Conservation (phyloP, 2,797 vertebrate species). For the Lindbergichthys nudifrons region DNA sequence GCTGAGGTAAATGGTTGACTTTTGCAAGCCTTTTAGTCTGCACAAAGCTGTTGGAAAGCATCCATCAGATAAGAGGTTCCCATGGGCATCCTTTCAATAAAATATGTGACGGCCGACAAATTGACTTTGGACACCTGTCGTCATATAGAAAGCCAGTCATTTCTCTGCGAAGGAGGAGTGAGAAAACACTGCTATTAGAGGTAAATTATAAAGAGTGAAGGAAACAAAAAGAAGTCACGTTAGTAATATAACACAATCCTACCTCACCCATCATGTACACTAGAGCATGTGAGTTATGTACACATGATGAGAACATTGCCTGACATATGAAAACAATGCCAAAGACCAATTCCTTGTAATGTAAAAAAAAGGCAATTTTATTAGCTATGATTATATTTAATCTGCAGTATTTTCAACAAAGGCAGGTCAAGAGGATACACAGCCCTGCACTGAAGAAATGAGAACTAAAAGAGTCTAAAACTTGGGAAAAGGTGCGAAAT, state of each 20-base stretch:
- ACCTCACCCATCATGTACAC: conserved; percentile 1
- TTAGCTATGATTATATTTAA: conserved; percentile 16
- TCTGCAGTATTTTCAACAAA: conserved; percentile 31
- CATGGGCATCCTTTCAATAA: conserved; percentile 81
- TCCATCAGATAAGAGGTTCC: conserved; percentile 86
- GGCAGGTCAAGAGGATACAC: conserved; percentile 15
- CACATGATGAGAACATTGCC: conserved; percentile 13
- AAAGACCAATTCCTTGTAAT: conserved; percentile 9
- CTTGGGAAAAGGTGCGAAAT: conserved; percentile 45
- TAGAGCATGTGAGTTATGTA: conserved; percentile 6
- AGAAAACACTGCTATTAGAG: conserved; percentile 47
- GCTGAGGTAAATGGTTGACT: conserved; percentile 83
- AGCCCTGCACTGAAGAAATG: conserved; percentile 9
- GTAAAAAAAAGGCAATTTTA: conserved; percentile 23
- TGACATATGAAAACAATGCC: conserved; percentile 14
- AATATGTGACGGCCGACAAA: conserved; percentile 78
- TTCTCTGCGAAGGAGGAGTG: conserved; percentile 58
- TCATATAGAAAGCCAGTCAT: conserved; percentile 71
- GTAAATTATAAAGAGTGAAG: conserved; percentile 47
- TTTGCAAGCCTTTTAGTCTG: conserved; percentile 85
- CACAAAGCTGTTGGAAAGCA: conserved; percentile 85
- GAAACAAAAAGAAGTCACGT: conserved; percentile 18
- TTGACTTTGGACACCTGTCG: conserved; percentile 77
- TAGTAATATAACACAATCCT: conserved; percentile 13
- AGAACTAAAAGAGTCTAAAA: conserved; percentile 31